Evolutionary conservation across 2,888 invertebrate genomes (phyloP).

Genomic region (Synanthedon andrenaeformis): DNA sequence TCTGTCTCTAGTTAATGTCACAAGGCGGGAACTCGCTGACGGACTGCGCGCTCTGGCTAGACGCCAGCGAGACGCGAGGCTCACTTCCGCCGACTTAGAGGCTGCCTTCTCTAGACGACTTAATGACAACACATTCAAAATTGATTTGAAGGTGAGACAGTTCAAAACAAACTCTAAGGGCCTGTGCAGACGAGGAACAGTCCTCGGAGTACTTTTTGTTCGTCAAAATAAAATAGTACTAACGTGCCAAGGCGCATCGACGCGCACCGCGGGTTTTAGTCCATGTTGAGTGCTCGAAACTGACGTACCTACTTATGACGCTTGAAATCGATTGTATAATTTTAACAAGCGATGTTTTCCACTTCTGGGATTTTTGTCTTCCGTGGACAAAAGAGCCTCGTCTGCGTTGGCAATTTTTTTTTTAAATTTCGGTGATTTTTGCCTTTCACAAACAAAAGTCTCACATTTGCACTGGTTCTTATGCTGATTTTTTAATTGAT

Average conservation of each 20-base stretch:
- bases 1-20: conserved; percentile 61
- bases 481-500: too few species aligned
- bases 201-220: too few species aligned
- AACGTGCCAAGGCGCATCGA: background rate
- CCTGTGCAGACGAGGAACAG: too few species aligned
- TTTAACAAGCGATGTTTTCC: too few species aligned
- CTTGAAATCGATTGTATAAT: too few species aligned
- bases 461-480: too few species aligned
- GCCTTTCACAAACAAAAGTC: background rate
- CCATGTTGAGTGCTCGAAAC: too few species aligned
- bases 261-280: too few species aligned
- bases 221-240: background rate
- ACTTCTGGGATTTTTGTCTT: too few species aligned
- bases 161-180: background rate
- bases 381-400: too few species aligned
- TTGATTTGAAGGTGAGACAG: conserved; percentile 46
- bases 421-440: background rate
- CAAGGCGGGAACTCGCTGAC: conserved; percentile 65
- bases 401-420: too few species aligned
- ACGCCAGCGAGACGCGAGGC: conserved; percentile 46
- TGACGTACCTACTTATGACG: too few species aligned
- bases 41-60: conserved; percentile 53
- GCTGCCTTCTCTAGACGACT: conserved; percentile 40
- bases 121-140: conserved; percentile 48
- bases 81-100: conserved; percentile 46